Percentiles rank a stretch among this genome's conserved stretches.
phyloP scores from a whole-genome alignment of 2,888 invertebrate genomes.

The Leptinotarsa tumamoca region DNA sequence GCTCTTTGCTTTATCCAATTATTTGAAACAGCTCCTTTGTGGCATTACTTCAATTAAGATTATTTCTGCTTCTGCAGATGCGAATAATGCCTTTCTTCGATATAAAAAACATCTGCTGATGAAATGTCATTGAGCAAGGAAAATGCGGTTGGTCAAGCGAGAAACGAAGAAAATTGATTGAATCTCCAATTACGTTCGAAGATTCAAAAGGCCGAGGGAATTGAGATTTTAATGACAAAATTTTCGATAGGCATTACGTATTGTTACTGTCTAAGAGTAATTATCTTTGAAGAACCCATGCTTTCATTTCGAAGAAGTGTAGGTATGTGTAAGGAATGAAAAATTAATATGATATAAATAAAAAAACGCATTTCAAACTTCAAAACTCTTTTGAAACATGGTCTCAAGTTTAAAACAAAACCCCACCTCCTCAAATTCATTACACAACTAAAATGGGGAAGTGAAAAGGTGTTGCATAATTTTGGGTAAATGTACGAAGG shows the following conservation, averaged over 20 bases:
- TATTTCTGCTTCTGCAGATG: slow-evolving; percentile 9
- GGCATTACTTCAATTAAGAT: slow-evolving; percentile 17
- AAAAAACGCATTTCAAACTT: no score
- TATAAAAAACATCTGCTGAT: not conserved
- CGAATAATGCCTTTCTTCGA: not conserved
- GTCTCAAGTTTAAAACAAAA: no score
- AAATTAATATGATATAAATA: no score
- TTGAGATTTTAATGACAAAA: not conserved
- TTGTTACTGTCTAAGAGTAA: not conserved
- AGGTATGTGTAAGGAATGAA: no score
- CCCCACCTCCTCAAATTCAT: no score
- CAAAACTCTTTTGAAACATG: no score
- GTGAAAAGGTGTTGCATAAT: no score
- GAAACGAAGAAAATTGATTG: not conserved
- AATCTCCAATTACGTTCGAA: not conserved
- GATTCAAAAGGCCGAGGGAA: not conserved
- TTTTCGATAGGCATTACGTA: not conserved
- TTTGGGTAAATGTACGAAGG: no score
- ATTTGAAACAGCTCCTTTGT: slow-evolving; percentile 18
- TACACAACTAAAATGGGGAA: no score
- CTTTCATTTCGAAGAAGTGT: no score
- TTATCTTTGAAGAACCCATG: no score
- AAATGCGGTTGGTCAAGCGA: not conserved
- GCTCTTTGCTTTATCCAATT: slow-evolving; percentile 4
- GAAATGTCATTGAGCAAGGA: slow-evolving; percentile 1